Conservation (phyloP, 2,113 vertebrate species). For the Halichoeres trimaculatus region DNA sequence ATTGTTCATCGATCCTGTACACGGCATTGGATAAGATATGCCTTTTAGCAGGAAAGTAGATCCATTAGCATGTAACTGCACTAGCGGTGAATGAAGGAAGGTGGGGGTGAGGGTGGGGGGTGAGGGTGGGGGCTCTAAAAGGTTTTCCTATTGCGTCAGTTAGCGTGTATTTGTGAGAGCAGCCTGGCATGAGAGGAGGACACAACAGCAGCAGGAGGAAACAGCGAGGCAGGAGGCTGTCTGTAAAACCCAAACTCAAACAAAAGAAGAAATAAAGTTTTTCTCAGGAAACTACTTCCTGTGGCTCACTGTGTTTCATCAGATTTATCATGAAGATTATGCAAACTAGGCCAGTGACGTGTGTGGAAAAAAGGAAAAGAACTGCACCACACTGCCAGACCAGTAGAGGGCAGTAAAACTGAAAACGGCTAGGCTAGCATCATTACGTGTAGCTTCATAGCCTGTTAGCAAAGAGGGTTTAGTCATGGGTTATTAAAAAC, state of each 20-base stretch:
- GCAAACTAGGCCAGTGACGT: too few species aligned
- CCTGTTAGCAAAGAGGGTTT: too few species aligned
- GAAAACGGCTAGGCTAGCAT: too few species aligned
- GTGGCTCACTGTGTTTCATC: constrained; percentile 33
- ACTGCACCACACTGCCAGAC: too few species aligned
- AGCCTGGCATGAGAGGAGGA: constrained; percentile 6
- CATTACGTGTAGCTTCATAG: too few species aligned
- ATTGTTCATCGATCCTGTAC: constrained; percentile 69
- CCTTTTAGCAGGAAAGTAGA: constrained; percentile 71
- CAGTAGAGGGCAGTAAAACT: too few species aligned
- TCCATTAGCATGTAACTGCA: constrained; percentile 71
- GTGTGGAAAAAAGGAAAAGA: too few species aligned
- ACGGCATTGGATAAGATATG: constrained; percentile 61
- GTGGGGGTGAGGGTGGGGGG: constrained; percentile 17
- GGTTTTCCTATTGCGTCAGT: constrained; percentile 73
- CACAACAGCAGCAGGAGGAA: constrained; percentile 22
- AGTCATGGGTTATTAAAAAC: too few species aligned
- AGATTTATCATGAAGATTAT: constrained; percentile 59
- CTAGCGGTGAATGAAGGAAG: constrained; percentile 36
- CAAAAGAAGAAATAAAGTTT: constrained; percentile 1
- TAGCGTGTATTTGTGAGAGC: constrained; percentile 56
- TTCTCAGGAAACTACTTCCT: too few species aligned
- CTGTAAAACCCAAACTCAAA: constrained; percentile 18
- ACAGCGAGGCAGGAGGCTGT: constrained; percentile 12
- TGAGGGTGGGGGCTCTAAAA: constrained; percentile 57